Percentiles rank a stretch among this genome's conserved stretches.
These are phyloP conservation scores for Tetramorium simillimum DNA, from an alignment of 1,140 invertebrate genomes.

Conservation along the genomic window DNA sequence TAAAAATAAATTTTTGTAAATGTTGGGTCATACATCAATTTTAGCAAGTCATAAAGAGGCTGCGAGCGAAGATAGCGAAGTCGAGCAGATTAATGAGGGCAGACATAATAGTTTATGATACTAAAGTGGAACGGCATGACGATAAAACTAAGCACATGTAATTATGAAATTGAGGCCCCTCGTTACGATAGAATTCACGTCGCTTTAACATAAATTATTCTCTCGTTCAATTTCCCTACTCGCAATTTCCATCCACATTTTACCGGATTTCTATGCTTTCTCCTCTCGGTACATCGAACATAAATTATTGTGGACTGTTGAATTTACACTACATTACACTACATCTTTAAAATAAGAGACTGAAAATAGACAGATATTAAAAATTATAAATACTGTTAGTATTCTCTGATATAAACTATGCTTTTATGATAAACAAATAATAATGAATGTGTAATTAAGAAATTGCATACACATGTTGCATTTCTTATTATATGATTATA, in stretches of 20 bases:
- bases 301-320: conserved; percentile 5
- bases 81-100: conserved; percentile 41
- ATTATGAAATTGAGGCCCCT: conserved; percentile 42
- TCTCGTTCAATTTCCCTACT: conserved; percentile 22
- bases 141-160: conserved; percentile 55
- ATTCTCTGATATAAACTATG: neutral
- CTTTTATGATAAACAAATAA: neutral
- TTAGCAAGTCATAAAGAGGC: neutral
- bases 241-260: conserved; percentile 5
- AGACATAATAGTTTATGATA: conserved; percentile 41
- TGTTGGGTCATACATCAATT: neutral
- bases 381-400: neutral
- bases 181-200: conserved; percentile 44
- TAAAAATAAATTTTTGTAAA: neutral
- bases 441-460: neutral
- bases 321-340: conserved; percentile 33
- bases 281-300: conserved; percentile 16
- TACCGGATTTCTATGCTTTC: conserved; percentile 18
- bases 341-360: neutral
- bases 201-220: conserved; percentile 47
- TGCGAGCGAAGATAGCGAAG: conserved; percentile 1
- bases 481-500: neutral
- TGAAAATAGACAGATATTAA: neutral
- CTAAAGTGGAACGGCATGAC: conserved; percentile 30
- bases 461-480: neutral